phyloP scores from a whole-genome alignment of 2,797 vertebrate genomes.

The Mormyrops attenuatus region DNA sequence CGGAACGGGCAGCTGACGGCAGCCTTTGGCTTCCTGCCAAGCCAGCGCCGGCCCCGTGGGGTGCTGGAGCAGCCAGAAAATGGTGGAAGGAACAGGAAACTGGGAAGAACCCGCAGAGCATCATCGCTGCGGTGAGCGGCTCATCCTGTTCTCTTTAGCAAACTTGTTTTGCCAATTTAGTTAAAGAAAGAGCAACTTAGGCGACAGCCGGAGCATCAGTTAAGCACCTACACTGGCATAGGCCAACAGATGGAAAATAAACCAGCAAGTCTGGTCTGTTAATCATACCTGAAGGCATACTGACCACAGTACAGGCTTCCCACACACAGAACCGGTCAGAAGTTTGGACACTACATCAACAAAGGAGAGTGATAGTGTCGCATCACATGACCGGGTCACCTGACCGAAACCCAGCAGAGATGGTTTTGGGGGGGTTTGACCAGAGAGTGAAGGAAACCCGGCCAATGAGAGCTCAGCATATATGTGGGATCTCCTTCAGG shows the following conservation, averaged over 20 bases:
- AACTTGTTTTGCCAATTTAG: not conserved
- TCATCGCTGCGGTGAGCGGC: not conserved
- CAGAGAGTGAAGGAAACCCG: not conserved
- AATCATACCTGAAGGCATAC: not conserved
- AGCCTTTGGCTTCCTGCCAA: not conserved
- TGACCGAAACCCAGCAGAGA: not conserved
- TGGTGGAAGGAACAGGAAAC: not conserved
- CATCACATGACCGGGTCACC: not conserved
- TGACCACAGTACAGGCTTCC: not conserved
- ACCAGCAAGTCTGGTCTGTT: not conserved
- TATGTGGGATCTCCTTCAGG: no score
- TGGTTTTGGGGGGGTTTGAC: not conserved
- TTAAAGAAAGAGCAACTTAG: not conserved
- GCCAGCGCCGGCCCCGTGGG: not conserved
- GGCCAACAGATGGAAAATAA: not conserved
- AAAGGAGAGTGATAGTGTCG: not conserved
- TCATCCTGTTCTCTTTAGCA: not conserved
- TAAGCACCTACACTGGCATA: not conserved
- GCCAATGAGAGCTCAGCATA: no score
- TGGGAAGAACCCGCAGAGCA: not conserved
- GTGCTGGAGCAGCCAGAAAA: not conserved
- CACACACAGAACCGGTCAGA: not conserved
- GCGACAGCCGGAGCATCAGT: not conserved
- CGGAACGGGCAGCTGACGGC: not conserved
- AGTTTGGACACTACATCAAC: not conserved